A percentile compares a stretch with the other conserved stretches of the same genome.
These are phyloP conservation scores for Chelonus formosanus DNA, from an alignment of 2,888 invertebrate genomes.

Conservation along the genomic window DNA sequence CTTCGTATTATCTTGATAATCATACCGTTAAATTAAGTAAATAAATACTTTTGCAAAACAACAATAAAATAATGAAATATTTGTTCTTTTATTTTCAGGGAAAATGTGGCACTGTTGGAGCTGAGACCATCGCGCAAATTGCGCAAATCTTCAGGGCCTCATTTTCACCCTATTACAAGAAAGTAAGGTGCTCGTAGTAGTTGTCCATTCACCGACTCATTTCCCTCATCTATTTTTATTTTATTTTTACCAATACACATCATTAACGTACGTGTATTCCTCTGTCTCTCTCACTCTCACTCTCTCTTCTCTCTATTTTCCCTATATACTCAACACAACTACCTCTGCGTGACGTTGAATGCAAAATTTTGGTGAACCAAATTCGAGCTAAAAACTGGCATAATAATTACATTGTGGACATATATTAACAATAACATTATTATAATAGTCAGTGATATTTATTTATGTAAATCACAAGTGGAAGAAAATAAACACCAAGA, in stretches of 20 bases:
- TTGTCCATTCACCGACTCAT: conserved; percentile 4
- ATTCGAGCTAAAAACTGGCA: no score
- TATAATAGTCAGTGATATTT: no score
- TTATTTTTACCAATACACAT: background rate
- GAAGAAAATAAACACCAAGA: no score
- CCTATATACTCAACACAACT: no score
- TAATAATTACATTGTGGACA: no score
- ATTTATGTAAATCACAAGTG: no score
- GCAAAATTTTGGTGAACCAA: no score
- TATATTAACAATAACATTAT: no score
- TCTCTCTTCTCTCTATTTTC: conserved; percentile 12
- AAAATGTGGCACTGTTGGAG: conserved; percentile 58
- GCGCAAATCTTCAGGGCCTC: conserved; percentile 49
- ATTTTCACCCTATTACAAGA: conserved; percentile 53
- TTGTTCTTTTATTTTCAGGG: conserved; percentile 47
- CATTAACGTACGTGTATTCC: background rate
- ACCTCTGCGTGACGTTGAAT: no score
- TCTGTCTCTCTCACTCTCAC: conserved; percentile 27
- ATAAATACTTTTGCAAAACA: no score
- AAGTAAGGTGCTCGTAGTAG: conserved; percentile 56
- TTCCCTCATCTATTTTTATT: conserved; percentile 10
- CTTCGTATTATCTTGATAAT: no score
- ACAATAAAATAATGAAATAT: conserved; percentile 5
- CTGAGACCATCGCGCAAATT: conserved; percentile 58
- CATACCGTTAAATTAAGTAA: no score